phyloP scores from a whole-genome alignment of 2,113 vertebrate species.

The Silurus meridionalis region DNA sequence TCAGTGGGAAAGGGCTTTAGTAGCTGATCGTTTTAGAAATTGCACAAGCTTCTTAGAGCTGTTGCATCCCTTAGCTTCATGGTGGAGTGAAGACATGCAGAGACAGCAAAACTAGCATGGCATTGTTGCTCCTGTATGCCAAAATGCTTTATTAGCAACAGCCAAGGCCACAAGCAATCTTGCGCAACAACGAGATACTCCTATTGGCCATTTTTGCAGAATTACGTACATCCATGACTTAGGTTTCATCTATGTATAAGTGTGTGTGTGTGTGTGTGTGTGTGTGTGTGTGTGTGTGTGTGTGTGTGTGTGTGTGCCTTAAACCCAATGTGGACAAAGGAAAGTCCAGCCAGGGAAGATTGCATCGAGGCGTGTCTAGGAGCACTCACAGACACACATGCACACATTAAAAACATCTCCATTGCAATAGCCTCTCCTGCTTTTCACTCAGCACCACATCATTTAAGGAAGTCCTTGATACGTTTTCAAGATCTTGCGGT shows the following conservation, averaged over 20 bases:
- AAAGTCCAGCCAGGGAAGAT: constrained; percentile 51
- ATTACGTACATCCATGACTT: constrained; percentile 65
- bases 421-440: constrained; percentile 66
- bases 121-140: constrained; percentile 51
- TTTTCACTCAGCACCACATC: constrained; percentile 84
- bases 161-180: constrained; percentile 57
- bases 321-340: constrained; percentile 32
- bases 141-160: constrained; percentile 45
- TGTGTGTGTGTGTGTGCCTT: constrained; percentile 11
- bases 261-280: constrained; percentile 25
- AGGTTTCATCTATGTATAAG: constrained; percentile 52
- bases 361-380: constrained; percentile 49
- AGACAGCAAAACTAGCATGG: constrained; percentile 27
- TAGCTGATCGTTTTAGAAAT: not conserved
- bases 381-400: constrained; percentile 33
- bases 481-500: constrained; percentile 77
- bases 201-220: constrained; percentile 63
- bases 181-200: constrained; percentile 61
- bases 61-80: not conserved
- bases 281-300: constrained; percentile 39
- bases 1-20: not conserved
- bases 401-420: constrained; percentile 51
- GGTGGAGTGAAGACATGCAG: constrained; percentile 11
- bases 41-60: not conserved
- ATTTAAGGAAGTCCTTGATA: constrained; percentile 77